phyloP scores from a whole-genome alignment of 2,888 invertebrate genomes.

The Drosophila formosana region DNA sequence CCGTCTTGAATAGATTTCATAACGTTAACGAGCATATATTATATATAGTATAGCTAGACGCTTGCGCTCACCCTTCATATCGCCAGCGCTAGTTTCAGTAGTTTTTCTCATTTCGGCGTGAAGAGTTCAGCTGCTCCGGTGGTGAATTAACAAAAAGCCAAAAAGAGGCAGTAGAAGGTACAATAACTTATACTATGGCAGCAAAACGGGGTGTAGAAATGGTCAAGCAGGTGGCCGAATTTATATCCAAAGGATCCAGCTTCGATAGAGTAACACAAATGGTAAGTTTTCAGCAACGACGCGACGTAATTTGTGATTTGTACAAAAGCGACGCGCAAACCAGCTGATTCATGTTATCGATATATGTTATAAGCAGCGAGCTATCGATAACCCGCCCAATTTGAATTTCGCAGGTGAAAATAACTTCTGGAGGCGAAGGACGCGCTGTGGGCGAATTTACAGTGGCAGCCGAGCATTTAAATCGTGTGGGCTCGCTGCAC shows the following conservation, averaged over 20 bases:
- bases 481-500: slow-evolving; percentile 91
- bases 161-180: background rate
- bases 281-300: slow-evolving; percentile 75
- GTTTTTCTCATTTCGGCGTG: slow-evolving; percentile 53
- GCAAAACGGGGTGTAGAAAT: slow-evolving; percentile 81
- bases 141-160: background rate
- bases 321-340: slow-evolving; percentile 26
- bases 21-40: slow-evolving; percentile 1
- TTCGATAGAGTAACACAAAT: slow-evolving; percentile 85
- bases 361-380: slow-evolving; percentile 47
- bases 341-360: slow-evolving; percentile 56
- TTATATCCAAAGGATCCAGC: slow-evolving; percentile 76
- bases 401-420: slow-evolving; percentile 75
- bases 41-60: slow-evolving; percentile 3
- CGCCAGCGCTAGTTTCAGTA: slow-evolving; percentile 44
- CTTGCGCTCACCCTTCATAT: slow-evolving; percentile 25
- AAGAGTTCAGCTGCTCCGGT: slow-evolving; percentile 13
- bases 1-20: slow-evolving; percentile 9
- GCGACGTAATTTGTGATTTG: background rate
- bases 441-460: slow-evolving; percentile 91
- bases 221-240: slow-evolving; percentile 83
- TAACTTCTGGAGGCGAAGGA: slow-evolving; percentile 88
- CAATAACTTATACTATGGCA: slow-evolving; percentile 37
- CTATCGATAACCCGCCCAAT: slow-evolving; percentile 42
- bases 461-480: slow-evolving; percentile 91